Evolutionary conservation across 2,113 vertebrate genomes (phyloP).

Genomic region (Ictalurus punctatus): DNA sequence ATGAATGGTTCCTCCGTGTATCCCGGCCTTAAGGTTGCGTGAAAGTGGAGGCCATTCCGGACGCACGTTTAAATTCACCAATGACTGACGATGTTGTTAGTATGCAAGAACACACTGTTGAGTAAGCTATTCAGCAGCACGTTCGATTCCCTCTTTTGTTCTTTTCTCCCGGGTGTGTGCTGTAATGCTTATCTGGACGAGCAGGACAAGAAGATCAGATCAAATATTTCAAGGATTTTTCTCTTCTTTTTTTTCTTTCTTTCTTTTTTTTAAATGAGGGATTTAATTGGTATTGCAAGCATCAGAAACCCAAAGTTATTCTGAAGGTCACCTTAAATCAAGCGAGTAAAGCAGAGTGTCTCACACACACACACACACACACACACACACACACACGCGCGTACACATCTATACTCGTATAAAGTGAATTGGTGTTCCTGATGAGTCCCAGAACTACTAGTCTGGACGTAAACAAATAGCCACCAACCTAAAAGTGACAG

Average conservation of each 20-base stretch:
- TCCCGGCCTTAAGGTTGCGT: not conserved
- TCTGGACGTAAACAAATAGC: not conserved
- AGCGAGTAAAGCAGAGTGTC: conserved; percentile 13
- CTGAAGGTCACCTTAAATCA: conserved; percentile 20
- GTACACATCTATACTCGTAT: not conserved
- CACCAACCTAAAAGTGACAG: not conserved
- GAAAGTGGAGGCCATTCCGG: not conserved
- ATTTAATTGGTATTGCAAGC: conserved; percentile 35
- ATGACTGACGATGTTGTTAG: conserved; percentile 28
- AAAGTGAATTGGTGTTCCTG: conserved; percentile 5
- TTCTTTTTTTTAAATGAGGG: conserved; percentile 23
- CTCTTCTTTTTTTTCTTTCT: not conserved
- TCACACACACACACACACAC: too few relatives aligned
- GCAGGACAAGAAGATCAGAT: conserved; percentile 12
- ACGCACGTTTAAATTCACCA: not conserved
- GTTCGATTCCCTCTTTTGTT: conserved; percentile 26
- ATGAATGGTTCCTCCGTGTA: not conserved
- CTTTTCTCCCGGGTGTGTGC: conserved; percentile 13
- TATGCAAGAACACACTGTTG: not conserved
- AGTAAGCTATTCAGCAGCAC: conserved; percentile 8
- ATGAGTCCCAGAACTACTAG: not conserved
- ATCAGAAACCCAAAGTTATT: conserved; percentile 3
- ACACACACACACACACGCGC: not conserved
- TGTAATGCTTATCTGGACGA: conserved; percentile 17
- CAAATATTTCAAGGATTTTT: conserved; percentile 22